Evolutionary conservation across 2,888 invertebrate species (phyloP).

Genomic region (Steromphala cineraria): DNA sequence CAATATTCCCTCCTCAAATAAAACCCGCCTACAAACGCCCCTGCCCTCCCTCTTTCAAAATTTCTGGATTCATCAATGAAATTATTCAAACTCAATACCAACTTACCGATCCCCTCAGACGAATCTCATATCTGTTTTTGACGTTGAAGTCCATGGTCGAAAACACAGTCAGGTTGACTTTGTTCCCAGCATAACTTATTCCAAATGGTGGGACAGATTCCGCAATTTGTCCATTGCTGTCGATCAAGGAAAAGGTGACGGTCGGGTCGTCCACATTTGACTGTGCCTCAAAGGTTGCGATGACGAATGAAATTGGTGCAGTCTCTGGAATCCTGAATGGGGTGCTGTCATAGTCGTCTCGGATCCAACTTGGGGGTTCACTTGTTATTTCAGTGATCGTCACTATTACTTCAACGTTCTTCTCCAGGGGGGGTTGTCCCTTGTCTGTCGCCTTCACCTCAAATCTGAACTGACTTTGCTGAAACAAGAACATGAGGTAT

Average conservation of each 20-base stretch:
- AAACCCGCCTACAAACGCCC: too few species aligned
- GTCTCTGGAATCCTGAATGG: slow-evolving; percentile 94
- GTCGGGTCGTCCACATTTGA: slow-evolving; percentile 49
- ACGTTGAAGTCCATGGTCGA: slow-evolving; percentile 60
- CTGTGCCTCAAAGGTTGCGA: slow-evolving; percentile 57
- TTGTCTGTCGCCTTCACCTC: slow-evolving; percentile 99
- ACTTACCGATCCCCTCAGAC: slow-evolving; percentile 62
- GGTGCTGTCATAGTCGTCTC: slow-evolving; percentile 44
- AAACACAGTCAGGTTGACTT: slow-evolving; percentile 54
- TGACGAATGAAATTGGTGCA: slow-evolving; percentile 90
- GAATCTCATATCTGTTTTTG: slow-evolving; percentile 53
- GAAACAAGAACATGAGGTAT: background rate
- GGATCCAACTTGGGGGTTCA: slow-evolving; percentile 58
- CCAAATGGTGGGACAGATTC: slow-evolving; percentile 48
- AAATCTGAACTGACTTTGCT: slow-evolving; percentile 75
- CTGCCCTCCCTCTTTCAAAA: too few species aligned
- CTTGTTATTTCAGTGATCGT: slow-evolving; percentile 85
- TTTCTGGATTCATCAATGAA: too few species aligned
- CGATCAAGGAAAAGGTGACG: slow-evolving; percentile 50
- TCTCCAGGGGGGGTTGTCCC: slow-evolving; percentile 91
- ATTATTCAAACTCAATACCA: background rate
- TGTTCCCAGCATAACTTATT: slow-evolving; percentile 43
- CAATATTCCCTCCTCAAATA: too few species aligned
- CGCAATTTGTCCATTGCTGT: slow-evolving; percentile 44
- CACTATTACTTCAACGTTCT: slow-evolving; percentile 98